Evolutionary conservation across 2,113 vertebrate species (phyloP), one percentile per base, ranked within the genome.

Genomic region (Emydocephalus ijimae): DNA sequence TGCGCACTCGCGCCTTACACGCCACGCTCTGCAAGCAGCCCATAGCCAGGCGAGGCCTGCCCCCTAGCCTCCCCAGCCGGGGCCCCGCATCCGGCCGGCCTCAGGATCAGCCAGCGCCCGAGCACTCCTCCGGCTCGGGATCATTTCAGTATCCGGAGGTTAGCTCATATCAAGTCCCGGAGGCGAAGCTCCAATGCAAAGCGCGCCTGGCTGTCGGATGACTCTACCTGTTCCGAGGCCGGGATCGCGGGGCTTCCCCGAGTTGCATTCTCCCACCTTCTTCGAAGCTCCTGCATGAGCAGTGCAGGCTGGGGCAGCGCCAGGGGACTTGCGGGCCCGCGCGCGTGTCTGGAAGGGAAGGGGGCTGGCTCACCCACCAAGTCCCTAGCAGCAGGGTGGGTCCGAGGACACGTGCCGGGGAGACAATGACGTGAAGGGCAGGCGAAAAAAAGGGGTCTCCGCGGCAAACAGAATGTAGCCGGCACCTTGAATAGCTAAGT

Each of bases 11-110:
- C 93, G 98, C 98, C 97, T 99, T 99, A 95, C 99, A 99, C 97
- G 98, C 98, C 96, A 99, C 98, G 98, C 99, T 99, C 96, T 99
- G 99, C 95, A 99, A 98, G 97, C 99, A 99, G 95, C 99, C 99
- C 99, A 99, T 99, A 97, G 97, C 96, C 64, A 9, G 48, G 26
- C 81, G 81, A 85, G 48, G 45, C 39, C 91, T 11, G 95, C 95
- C 94, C 91, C 92, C 94, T 93, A 95, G 95, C 95, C 43, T 94
- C 95, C 93, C 92, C 90, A 88, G 87, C 94, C 93, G 91, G 95
- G 93, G 88, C 93, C 93, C 92, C 89, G 24, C 93, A 91, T 26
- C 93, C 94, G 52, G 48, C 92, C 89, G 56, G 85, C 93, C 91
- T 64, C 90, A 93, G 91, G 96, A 94, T 93, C 96, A 95, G 96